Conservation (phyloP, 2,888 invertebrate species). For the Unio pictorum region DNA sequence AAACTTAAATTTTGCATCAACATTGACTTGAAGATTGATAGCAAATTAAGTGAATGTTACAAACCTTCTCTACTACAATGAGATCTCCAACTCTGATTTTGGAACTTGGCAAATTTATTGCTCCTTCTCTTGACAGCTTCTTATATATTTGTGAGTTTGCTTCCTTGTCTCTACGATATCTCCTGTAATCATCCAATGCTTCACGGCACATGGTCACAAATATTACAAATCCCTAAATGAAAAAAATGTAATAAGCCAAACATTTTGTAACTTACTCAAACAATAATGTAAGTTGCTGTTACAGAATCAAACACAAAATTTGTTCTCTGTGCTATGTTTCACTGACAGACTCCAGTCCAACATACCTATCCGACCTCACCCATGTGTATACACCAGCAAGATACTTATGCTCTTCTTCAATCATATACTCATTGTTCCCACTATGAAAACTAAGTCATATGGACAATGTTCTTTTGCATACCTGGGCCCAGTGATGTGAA, state of each 20-base stretch:
- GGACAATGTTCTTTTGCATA: too few species aligned
- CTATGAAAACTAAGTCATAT: too few species aligned
- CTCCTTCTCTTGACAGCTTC: conserved; percentile 80
- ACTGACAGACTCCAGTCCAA: too few species aligned
- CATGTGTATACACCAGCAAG: too few species aligned
- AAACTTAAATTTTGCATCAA: background rate
- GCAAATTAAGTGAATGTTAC: background rate
- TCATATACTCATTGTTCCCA: too few species aligned
- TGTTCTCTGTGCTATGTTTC: too few species aligned
- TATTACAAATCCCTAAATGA: conserved; percentile 87
- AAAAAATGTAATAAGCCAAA: conserved; percentile 1
- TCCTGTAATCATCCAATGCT: conserved; percentile 94
- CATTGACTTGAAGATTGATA: background rate
- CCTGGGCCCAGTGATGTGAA: too few species aligned
- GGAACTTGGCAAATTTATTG: conserved; percentile 80
- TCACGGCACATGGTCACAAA: conserved; percentile 96
- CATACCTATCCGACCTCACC: too few species aligned
- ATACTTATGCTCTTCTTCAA: too few species aligned
- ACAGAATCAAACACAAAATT: too few species aligned
- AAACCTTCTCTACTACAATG: conserved; percentile 85
- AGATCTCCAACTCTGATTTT: conserved; percentile 84
- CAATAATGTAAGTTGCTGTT: background rate
- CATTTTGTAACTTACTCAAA: conserved; percentile 5
- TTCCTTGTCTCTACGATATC: conserved; percentile 94
- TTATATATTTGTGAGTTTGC: conserved; percentile 96